Base-by-base conservation (phyloP, 2,113 vertebrate species). In the Leuciscus idus region DNA sequence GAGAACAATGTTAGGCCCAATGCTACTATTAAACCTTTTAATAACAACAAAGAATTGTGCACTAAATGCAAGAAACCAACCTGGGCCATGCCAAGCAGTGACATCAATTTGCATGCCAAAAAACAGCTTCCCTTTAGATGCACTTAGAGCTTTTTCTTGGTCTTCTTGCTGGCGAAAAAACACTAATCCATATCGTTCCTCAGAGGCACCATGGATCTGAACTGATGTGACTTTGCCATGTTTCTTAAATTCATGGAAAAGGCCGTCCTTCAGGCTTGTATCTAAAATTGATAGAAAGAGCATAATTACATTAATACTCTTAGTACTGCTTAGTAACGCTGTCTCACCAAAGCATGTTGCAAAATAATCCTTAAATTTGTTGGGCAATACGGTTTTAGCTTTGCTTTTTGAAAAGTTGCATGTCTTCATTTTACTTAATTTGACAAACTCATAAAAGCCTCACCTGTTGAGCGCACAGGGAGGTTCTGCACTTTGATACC, bases 21-120 rank as follows among this genome's bases (percentile, higher is more conserved):
- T 33, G 28, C 64, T 52, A 57, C n/a, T 46, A 68, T 21, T 77
- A 52, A 87, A 83, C 6, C 12, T 11, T 6, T 21, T 5, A 73
- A 43, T 43, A 62, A 46, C 30, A 68, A 50, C 15, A 70, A 57
- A 33, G 2, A 55, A 33, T 13, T 15, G 50, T 73, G 73, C 36
- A 43, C 74, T 6, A 88, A 61, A 83, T 6, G 76, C 8, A 15
- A 30, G 26, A 1, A 87, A 85, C 94, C 91, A 93, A 99, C 98
- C 98, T 82, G 98, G 98, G 79, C 98, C 98, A 91, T 96, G 97
- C 98, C 98, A 99, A 19, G 97, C 97, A 0, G 97, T 98, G 82
- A 99, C 98, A 86, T 99, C 98, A 55, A 99, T 99, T 92, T 99
- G 98, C 98, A 99, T 99, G 90, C 98, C 98, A 90, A 99, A 99